Percentiles rank a stretch among this genome's conserved stretches.
phyloP scores from a whole-genome alignment of 2,113 vertebrate species.

The Equus przewalskii region DNA sequence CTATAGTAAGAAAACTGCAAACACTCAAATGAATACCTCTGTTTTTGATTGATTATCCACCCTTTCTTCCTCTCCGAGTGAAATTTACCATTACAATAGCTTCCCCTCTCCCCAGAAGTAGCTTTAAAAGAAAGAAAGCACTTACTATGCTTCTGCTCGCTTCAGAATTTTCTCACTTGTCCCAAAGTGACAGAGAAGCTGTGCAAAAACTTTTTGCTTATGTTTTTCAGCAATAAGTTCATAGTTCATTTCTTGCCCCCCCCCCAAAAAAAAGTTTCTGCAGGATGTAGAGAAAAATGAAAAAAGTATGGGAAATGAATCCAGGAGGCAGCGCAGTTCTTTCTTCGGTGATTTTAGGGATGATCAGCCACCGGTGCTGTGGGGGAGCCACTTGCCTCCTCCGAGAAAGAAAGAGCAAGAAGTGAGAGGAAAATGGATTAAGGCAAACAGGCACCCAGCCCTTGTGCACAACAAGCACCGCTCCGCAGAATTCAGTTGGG shows the following conservation, averaged over 20 bases:
- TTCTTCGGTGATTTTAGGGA: background rate
- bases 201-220: constrained; percentile 59
- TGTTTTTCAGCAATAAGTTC: constrained; percentile 5
- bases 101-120: constrained; percentile 92
- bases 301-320: background rate
- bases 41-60: constrained; percentile 88
- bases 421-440: background rate
- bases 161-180: constrained; percentile 84
- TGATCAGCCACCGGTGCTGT: background rate
- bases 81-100: constrained; percentile 96
- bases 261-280: background rate
- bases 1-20: constrained; percentile 75
- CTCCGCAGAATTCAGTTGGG: background rate
- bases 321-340: background rate
- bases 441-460: background rate
- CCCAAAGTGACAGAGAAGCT: constrained; percentile 43
- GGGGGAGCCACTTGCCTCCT: background rate
- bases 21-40: constrained; percentile 79
- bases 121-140: constrained; percentile 92
- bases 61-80: constrained; percentile 88
- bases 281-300: background rate
- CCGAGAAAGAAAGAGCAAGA: background rate
- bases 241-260: background rate
- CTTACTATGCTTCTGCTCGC: constrained; percentile 78
- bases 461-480: background rate